Evolutionary conservation across 2,113 vertebrate species (phyloP).

Genomic region (Tragelaphus buxtoni): DNA sequence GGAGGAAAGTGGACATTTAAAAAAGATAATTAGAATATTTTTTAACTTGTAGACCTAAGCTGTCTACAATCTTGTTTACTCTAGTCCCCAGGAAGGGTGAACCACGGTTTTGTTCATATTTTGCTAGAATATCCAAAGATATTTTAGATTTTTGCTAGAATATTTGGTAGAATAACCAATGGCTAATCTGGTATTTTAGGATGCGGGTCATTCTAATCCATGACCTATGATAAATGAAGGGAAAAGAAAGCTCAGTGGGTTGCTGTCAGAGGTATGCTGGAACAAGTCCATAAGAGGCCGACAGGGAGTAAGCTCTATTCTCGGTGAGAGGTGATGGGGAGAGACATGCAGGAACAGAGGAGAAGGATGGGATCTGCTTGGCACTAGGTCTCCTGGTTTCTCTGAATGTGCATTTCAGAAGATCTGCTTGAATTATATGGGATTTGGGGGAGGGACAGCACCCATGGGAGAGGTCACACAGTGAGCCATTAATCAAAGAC

Average conservation of each 20-base stretch:
- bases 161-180: not conserved
- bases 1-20: not conserved
- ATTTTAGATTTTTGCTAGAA: not conserved
- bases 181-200: conserved; percentile 30
- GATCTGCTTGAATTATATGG: not conserved
- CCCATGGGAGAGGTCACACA: not conserved
- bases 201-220: not conserved
- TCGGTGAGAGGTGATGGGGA: not conserved
- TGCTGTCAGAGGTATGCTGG: not conserved
- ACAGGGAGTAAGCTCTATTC: not conserved
- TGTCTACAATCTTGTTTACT: conserved; percentile 2
- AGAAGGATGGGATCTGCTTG: not conserved
- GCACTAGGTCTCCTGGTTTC: not conserved
- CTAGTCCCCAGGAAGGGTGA: not conserved
- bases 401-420: not conserved
- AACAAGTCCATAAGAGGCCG: not conserved
- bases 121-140: not conserved
- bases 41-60: conserved; percentile 16
- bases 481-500: not conserved
- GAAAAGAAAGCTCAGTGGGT: not conserved
- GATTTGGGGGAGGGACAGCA: not conserved
- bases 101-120: conserved; percentile 31
- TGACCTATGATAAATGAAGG: conserved; percentile 13
- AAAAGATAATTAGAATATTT: not conserved
- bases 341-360: not conserved